Evolutionary conservation across 2,888 invertebrate species (phyloP).

Genomic region (Drosophila meridionalis): DNA sequence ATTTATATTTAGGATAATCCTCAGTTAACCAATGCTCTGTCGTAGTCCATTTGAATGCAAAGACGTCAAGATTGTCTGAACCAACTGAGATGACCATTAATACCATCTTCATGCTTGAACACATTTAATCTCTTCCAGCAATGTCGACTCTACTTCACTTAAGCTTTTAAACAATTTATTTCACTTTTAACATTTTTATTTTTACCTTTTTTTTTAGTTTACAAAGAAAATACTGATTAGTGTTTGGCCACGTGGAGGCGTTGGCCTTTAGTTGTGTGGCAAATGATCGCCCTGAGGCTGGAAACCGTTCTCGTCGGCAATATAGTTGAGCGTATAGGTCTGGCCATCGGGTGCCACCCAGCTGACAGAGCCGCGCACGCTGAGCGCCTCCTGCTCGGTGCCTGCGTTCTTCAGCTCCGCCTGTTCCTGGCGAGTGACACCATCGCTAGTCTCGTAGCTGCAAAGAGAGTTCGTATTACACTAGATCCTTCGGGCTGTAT

Average conservation of each 20-base stretch:
- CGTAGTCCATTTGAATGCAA: too few species aligned
- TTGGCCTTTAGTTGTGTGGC: constrained; percentile 63
- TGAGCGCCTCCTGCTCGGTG: constrained; percentile 85
- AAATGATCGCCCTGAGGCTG: constrained; percentile 85
- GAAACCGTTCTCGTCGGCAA: constrained; percentile 87
- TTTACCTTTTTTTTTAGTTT: neutral
- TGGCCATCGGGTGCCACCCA: constrained; percentile 86
- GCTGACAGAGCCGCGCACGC: constrained; percentile 85
- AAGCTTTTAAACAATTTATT: neutral
- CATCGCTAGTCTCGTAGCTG: constrained; percentile 85
- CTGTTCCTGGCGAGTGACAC: constrained; percentile 84
- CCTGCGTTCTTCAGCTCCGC: constrained; percentile 85
- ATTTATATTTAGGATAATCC: too few species aligned
- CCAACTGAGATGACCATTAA: neutral
- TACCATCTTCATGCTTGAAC: neutral
- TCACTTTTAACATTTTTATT: neutral
- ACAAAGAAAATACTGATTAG: constrained; percentile 23
- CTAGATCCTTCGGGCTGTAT: neutral
- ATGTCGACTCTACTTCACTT: neutral
- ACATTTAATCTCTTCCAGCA: neutral
- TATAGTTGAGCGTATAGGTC: constrained; percentile 85
- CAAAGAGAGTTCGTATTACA: neutral
- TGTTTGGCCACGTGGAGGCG: neutral
- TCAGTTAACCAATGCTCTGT: too few species aligned
- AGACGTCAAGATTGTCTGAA: too few species aligned